Conservation (phyloP, 2,113 vertebrate genomes). For the Anhinga anhinga region DNA sequence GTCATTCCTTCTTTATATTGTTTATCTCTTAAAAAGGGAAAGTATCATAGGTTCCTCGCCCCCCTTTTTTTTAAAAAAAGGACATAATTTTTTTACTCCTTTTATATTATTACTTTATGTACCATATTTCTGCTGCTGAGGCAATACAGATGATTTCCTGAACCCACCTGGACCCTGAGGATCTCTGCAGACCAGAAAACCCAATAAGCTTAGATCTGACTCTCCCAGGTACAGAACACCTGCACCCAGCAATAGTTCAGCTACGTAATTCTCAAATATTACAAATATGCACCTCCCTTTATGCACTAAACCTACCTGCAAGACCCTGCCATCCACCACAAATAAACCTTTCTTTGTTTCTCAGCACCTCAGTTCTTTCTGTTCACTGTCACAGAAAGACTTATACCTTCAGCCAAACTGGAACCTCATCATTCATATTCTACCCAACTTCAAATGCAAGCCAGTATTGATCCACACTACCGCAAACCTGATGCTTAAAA, state of each 20-base stretch:
- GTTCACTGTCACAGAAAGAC: not conserved
- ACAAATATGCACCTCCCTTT: not conserved
- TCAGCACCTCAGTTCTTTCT: not conserved
- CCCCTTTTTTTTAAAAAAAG: not conserved
- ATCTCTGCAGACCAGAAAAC: not conserved
- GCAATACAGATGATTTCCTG: not conserved
- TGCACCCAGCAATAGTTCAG: not conserved
- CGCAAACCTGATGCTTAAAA: not conserved
- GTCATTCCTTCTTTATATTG: not conserved
- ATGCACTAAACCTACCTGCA: not conserved
- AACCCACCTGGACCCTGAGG: not conserved
- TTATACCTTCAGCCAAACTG: not conserved
- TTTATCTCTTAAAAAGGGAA: not conserved
- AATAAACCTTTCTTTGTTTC: not conserved
- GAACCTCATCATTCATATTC: not conserved
- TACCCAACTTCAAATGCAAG: not conserved
- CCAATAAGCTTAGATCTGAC: not conserved
- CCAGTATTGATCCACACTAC: not conserved
- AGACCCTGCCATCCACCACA: not conserved
- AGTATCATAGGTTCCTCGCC: not conserved
- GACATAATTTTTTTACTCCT: not conserved
- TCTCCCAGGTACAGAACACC: not conserved
- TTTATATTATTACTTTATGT: not conserved
- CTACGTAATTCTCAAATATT: not conserved
- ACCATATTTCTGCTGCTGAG: not conserved